Evolutionary conservation across 2,113 vertebrate genomes (phyloP).

Genomic region (Eptatretus burgeri): DNA sequence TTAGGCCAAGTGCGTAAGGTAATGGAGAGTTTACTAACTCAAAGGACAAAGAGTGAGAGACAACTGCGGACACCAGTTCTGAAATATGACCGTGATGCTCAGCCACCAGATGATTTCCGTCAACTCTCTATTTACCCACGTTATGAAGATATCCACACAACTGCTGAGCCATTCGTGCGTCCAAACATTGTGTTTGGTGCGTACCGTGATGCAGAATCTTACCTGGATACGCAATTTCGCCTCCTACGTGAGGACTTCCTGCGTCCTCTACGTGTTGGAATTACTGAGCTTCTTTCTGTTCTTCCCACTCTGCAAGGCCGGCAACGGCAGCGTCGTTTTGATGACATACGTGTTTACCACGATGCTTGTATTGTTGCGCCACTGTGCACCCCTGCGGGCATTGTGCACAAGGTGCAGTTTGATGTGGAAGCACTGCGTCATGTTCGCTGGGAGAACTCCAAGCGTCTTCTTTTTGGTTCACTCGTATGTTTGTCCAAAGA

Average conservation of each 20-base stretch:
- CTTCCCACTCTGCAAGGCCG: not conserved
- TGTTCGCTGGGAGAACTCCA: conserved; percentile 66
- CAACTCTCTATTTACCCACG: conserved; percentile 13
- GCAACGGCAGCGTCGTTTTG: not conserved
- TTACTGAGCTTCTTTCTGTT: conserved; percentile 10
- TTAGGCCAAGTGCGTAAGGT: conserved; percentile 14
- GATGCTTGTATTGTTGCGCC: conserved; percentile 7
- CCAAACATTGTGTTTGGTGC: conserved; percentile 12
- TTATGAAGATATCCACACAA: conserved; percentile 12
- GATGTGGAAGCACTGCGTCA: conserved; percentile 13
- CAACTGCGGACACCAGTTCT: conserved; percentile 16
- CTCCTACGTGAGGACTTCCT: conserved; percentile 14
- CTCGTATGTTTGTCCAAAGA: conserved; percentile 62
- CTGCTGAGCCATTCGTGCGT: conserved; percentile 10
- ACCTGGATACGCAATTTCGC: conserved; percentile 16
- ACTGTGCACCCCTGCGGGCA: conserved; percentile 10
- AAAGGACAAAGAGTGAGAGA: conserved; percentile 24
- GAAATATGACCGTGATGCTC: not conserved
- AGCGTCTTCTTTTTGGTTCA: conserved; percentile 51
- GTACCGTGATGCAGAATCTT: conserved; percentile 10
- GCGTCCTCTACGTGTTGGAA: conserved; percentile 14
- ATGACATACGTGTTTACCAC: conserved; percentile 12
- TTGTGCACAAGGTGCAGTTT: conserved; percentile 10
- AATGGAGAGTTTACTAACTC: conserved; percentile 32
- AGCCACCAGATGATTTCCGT: conserved; percentile 9